Percentiles rank a stretch among this genome's conserved stretches.
phyloP scores from a whole-genome alignment of 64 coral and sea anemone genomes.

The Actinia equina region DNA sequence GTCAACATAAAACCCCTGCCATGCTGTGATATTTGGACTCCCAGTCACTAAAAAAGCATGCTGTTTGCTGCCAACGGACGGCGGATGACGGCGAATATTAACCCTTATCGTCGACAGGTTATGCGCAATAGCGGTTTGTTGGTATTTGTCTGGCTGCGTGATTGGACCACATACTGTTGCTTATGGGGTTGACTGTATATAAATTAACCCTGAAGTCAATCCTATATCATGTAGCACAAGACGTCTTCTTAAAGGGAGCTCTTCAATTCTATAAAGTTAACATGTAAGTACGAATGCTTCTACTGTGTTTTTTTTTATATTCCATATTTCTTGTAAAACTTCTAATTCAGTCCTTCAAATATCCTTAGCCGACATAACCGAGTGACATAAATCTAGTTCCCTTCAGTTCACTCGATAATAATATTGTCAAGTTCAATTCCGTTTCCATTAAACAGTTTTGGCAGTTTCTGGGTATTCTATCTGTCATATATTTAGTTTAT shows the following conservation, averaged over 20 bases:
- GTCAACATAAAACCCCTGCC: background rate
- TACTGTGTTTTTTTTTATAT: too few species aligned
- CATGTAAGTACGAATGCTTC: too few species aligned
- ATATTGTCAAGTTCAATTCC: too few species aligned
- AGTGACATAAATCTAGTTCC: too few species aligned
- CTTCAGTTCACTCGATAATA: too few species aligned
- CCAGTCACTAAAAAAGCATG: background rate
- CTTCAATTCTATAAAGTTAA: background rate
- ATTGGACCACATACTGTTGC: background rate
- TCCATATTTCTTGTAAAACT: too few species aligned
- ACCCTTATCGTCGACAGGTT: background rate
- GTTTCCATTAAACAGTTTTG: too few species aligned
- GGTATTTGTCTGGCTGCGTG: background rate
- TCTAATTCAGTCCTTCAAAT: too few species aligned
- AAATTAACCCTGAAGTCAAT: background rate
- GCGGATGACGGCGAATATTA: background rate
- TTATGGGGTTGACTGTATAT: background rate
- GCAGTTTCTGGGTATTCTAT: too few species aligned
- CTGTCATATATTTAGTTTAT: too few species aligned
- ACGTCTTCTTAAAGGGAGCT: background rate
- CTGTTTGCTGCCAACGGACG: background rate
- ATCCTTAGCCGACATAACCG: too few species aligned
- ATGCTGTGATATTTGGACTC: background rate
- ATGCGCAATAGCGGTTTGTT: background rate
- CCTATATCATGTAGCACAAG: background rate